Percentiles rank a stretch among this genome's conserved stretches.
Evolutionary conservation across 2,797 vertebrate species (phyloP).

Genomic region (Peromyscus attwateri): DNA sequence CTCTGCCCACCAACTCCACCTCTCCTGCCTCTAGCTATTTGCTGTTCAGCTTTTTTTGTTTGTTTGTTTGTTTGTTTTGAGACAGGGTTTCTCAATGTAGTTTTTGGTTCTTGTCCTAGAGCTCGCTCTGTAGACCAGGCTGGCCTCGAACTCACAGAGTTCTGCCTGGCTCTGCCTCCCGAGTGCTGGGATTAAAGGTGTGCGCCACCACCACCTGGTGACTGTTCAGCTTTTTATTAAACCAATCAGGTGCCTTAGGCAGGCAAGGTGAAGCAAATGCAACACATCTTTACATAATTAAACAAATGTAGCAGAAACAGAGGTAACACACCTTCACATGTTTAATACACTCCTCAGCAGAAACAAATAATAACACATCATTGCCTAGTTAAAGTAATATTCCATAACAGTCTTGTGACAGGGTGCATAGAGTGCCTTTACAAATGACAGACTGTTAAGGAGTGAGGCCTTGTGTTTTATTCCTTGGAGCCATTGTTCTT

Average conservation of each 20-base stretch:
- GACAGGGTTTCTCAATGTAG: too few species aligned
- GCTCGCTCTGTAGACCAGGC: too few species aligned
- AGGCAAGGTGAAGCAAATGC: background rate
- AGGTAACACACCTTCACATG: background rate
- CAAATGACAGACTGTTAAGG: background rate
- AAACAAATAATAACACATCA: background rate
- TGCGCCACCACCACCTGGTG: too few species aligned
- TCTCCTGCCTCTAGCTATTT: background rate
- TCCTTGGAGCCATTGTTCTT: conserved; percentile 39
- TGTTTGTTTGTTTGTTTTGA: too few species aligned
- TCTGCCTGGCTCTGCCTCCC: too few species aligned
- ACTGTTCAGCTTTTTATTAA: background rate
- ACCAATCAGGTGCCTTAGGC: background rate
- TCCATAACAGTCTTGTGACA: background rate
- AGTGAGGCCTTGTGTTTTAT: conserved; percentile 9
- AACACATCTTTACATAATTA: background rate
- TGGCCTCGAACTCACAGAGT: too few species aligned
- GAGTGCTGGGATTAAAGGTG: too few species aligned
- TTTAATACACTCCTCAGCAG: background rate
- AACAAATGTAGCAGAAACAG: background rate
- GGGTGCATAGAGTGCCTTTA: background rate
- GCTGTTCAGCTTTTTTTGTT: background rate
- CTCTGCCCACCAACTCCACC: background rate
- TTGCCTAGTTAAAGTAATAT: background rate
- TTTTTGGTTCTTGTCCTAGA: too few species aligned